Percentiles rank a stretch among this genome's conserved stretches.
phyloP scores from a whole-genome alignment of 2,113 vertebrate species.

The Gobio gobio region DNA sequence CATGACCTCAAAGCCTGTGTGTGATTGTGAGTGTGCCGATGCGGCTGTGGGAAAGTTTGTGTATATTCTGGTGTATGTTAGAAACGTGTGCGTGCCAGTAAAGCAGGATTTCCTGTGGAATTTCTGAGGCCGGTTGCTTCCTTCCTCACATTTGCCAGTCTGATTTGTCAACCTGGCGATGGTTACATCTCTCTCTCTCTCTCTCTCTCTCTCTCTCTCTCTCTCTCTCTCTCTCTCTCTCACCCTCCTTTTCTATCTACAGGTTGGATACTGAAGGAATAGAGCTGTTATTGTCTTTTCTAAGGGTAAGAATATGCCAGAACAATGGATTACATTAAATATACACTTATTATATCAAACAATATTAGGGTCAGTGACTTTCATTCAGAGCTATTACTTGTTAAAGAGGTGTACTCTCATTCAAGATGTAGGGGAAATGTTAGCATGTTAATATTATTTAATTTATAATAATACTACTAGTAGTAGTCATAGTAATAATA shows the following conservation, averaged over 20 bases:
- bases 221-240: slow-evolving; percentile 55
- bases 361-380: no score
- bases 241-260: slow-evolving; percentile 58
- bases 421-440: no score
- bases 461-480: no score
- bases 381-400: no score
- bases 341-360: not conserved
- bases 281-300: slow-evolving; percentile 92
- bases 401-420: no score
- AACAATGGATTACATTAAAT: not conserved
- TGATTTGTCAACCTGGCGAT: slow-evolving; percentile 55
- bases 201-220: slow-evolving; percentile 55
- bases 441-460: no score
- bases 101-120: slow-evolving; percentile 76
- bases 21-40: slow-evolving; percentile 18
- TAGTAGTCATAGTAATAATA: no score
- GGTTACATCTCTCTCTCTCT: slow-evolving; percentile 32
- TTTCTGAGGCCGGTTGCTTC: slow-evolving; percentile 68
- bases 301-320: slow-evolving; percentile 79
- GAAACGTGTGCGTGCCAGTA: slow-evolving; percentile 28
- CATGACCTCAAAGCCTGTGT: slow-evolving; percentile 46
- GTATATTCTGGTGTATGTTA: slow-evolving; percentile 11
- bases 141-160: slow-evolving; percentile 65
- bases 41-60: not conserved
- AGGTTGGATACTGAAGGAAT: slow-evolving; percentile 96